phyloP scores from a whole-genome alignment of 2,888 invertebrate species.

The Eupithecia insigniata region DNA sequence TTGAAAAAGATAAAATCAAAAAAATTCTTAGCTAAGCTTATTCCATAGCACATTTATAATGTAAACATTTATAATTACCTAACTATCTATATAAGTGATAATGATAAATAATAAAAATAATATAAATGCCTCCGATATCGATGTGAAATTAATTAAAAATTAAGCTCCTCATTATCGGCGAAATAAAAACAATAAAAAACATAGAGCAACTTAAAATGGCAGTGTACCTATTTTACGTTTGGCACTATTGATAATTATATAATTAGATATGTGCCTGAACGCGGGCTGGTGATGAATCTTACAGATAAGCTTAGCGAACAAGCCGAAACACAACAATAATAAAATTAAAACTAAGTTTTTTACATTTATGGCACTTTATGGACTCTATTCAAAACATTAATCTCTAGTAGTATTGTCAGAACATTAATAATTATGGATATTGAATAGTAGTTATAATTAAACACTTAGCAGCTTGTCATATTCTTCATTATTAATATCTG shows the following conservation, averaged over 20 bases:
- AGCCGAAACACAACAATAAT: slow-evolving; percentile 50
- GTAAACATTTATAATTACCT: slow-evolving; percentile 2
- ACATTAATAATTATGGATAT: too few species aligned
- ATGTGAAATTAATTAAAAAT: slow-evolving; percentile 58
- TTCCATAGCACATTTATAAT: not conserved
- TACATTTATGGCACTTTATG: slow-evolving; percentile 54
- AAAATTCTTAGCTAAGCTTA: not conserved
- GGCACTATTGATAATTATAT: slow-evolving; percentile 24
- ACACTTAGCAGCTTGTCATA: too few species aligned
- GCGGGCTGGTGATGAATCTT: slow-evolving; percentile 14
- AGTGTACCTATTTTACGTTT: slow-evolving; percentile 45
- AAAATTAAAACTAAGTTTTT: slow-evolving; percentile 66
- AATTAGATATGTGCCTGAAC: not conserved
- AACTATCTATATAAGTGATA: slow-evolving; percentile 1
- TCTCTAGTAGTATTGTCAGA: not conserved
- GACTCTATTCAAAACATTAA: slow-evolving; percentile 35
- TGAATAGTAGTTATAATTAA: not conserved
- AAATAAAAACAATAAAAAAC: slow-evolving; percentile 37
- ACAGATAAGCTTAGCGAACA: slow-evolving; percentile 39
- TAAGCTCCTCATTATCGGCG: slow-evolving; percentile 13
- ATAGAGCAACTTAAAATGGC: slow-evolving; percentile 47
- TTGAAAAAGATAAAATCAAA: not conserved
- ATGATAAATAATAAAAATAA: slow-evolving; percentile 8
- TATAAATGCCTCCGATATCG: slow-evolving; percentile 3
- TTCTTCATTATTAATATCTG: not conserved